A percentile compares a stretch with the other conserved stretches of the same genome.
Conservation (phyloP, 1,140 invertebrate genomes). For the Muscidifurax raptorellus region DNA sequence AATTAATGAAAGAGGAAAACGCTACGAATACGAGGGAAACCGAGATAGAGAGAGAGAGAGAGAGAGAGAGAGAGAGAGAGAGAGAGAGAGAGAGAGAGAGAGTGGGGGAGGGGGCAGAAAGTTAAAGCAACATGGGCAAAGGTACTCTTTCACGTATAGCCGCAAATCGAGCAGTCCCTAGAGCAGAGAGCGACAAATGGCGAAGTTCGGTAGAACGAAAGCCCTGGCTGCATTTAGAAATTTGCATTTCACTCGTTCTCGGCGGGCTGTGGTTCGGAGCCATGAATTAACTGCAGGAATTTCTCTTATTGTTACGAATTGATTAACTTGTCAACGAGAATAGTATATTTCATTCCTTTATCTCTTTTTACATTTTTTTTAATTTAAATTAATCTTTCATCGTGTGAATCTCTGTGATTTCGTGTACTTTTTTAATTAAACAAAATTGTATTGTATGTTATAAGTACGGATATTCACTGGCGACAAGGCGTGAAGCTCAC, state of each 20-base stretch:
- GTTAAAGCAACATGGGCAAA: conserved; percentile 29
- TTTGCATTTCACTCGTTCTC: conserved; percentile 41
- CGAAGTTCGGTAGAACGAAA: conserved; percentile 37
- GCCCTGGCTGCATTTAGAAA: conserved; percentile 8
- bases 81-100: not conserved
- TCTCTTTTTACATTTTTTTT: not conserved
- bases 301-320: conserved; percentile 8
- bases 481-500: no score
- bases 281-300: conserved; percentile 24
- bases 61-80: not conserved
- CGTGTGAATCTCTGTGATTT: no score
- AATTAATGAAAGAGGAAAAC: not conserved
- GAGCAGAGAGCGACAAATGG: conserved; percentile 36
- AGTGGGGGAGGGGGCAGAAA: not conserved
- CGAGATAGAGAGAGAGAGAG: not conserved
- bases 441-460: no score
- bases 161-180: conserved; percentile 19
- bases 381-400: not conserved
- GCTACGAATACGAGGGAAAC: no score
- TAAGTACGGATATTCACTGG: no score
- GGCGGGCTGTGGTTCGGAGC: not conserved
- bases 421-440: no score
- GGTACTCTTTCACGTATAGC: not conserved
- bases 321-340: conserved; percentile 22
- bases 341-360: not conserved